Evolutionary conservation across 2,113 vertebrate species (phyloP).

Genomic region (Ptilorrhoa leucosticta): DNA sequence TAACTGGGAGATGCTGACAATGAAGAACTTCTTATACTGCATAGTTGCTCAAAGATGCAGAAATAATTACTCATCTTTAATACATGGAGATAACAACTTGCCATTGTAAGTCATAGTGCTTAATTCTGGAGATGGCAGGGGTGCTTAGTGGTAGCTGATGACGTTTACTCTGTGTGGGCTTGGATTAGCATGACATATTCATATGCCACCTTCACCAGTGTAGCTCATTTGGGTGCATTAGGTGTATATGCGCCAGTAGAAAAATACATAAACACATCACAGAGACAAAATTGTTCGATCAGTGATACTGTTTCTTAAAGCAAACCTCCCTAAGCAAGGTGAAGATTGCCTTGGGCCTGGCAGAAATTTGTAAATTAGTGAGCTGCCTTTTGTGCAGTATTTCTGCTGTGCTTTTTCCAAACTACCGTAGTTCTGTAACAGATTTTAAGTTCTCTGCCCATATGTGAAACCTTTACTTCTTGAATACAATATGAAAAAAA

Average conservation of each 20-base stretch:
- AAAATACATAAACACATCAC: not conserved
- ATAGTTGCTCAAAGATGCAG: not conserved
- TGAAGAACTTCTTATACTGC: not conserved
- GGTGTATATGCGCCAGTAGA: not conserved
- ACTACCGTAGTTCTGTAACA: not conserved
- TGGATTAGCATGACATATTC: not conserved
- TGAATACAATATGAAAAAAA: not conserved
- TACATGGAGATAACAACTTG: not conserved
- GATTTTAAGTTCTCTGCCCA: not conserved
- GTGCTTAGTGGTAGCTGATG: not conserved
- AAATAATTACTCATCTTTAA: not conserved
- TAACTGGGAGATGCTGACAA: not conserved
- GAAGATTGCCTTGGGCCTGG: not conserved
- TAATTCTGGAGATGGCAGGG: not conserved
- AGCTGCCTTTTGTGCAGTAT: not conserved
- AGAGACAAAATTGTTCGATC: not conserved
- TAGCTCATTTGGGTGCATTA: not conserved
- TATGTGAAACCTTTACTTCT: constrained; percentile 16
- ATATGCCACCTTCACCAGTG: not conserved
- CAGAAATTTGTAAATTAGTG: not conserved
- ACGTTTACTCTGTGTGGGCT: not conserved
- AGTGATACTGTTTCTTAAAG: not conserved
- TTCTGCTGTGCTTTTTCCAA: not conserved
- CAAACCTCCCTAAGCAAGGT: not conserved
- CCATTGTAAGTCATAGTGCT: not conserved